Conservation (phyloP, 2,888 invertebrate genomes). For the Metallyticus violacea region DNA sequence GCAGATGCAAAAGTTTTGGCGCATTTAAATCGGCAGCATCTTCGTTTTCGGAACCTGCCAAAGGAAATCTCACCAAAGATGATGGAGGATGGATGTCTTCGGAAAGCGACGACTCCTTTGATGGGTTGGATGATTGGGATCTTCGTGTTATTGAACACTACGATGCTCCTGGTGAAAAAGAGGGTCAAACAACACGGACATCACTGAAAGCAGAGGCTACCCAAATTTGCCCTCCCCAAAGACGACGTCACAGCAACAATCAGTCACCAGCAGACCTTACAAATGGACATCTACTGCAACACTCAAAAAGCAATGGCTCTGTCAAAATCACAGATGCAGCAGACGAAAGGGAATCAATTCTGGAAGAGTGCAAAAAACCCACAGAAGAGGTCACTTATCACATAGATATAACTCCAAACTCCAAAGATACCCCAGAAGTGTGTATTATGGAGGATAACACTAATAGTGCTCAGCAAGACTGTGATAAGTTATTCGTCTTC, state of each 20-base stretch:
- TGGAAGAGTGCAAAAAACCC: not conserved
- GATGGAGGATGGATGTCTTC: conserved; percentile 42
- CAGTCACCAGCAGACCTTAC: not conserved
- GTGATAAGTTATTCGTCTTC: not conserved
- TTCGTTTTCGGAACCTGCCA: conserved; percentile 45
- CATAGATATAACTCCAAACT: not conserved
- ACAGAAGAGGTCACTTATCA: not conserved
- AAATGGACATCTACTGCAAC: not conserved
- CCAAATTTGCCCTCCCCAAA: not conserved
- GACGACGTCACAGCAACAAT: not conserved
- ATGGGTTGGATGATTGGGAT: conserved; percentile 49
- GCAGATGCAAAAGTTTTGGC: conserved; percentile 50
- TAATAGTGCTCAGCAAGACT: not conserved
- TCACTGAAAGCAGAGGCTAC: not conserved
- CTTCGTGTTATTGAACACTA: conserved; percentile 48
- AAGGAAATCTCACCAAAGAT: conserved; percentile 30
- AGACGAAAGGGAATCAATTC: too few relatives aligned
- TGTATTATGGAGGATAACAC: not conserved
- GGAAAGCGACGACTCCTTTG: conserved; percentile 50
- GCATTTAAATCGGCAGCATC: conserved; percentile 47
- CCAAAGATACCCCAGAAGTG: not conserved
- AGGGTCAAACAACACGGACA: not conserved
- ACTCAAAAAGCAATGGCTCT: not conserved
- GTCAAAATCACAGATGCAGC: not conserved
- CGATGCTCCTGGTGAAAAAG: conserved; percentile 21